Base-by-base conservation (phyloP, 2,888 invertebrate genomes). In the Zhuqinia jingwanae region DNA sequence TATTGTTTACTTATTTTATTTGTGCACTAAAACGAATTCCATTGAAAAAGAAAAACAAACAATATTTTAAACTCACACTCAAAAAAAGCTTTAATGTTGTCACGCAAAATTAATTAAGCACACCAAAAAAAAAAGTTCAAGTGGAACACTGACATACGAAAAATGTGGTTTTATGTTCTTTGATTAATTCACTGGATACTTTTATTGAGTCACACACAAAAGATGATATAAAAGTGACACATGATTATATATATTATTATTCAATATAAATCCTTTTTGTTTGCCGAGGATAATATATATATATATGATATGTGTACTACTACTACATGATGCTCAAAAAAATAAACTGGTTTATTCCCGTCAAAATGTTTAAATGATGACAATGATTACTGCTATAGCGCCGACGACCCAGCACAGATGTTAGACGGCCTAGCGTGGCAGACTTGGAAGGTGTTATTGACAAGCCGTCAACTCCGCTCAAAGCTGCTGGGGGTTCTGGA, bases 391-490 rank as follows among this genome's bases (percentile, higher is more conserved):
- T 88, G 36, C 5, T 36, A 17, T 89, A 91, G 91, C 90, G 90
- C 42, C 92, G 98, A 92, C 95, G 98, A 92, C 97, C 97, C 92
- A 97, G 97, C 91, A 95, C 97, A 91, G 98, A 98, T 93, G 95
- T 97, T 90, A 95, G 98, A 92, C 95, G 98, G 91, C 97, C 97
- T 84, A 97, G 97, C 92, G 94, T 97, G 91, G 96, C 96, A 92
- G 97, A 97, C 92, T 94, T 97, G 92, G 97, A 97, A 93, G 97
- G 97, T 92, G 95, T 95, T 91, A 96, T 97, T 93, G 97, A 98
- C 92, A 96, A 97, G 92, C 96, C 97, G 63, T 97, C 97, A 76
- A 97, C 97, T 80, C 98, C 98, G 70, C 94, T 98, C 90, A 95
- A 95, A 92, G 94, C 96, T 89, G 92, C 95, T 80, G 97, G 97